Evolutionary conservation across 1,140 invertebrate genomes (phyloP).

Genomic region (Drosophila trapezifrons): DNA sequence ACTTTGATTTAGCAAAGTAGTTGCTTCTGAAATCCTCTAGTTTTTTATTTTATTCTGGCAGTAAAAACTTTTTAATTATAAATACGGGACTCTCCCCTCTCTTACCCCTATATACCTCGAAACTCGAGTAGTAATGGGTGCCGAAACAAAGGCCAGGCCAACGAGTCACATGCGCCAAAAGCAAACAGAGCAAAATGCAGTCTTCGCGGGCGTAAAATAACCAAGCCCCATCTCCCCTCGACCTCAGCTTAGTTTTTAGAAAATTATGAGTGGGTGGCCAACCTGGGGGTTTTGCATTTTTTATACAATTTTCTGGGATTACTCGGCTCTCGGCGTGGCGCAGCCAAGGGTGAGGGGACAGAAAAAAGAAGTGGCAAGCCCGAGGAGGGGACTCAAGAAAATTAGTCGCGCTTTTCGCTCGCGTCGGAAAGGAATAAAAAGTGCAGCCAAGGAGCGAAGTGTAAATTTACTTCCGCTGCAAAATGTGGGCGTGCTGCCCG

Average conservation of each 20-base stretch:
- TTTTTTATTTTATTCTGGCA: too few species aligned
- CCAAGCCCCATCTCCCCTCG: slow-evolving; percentile 9
- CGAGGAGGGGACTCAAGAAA: slow-evolving; percentile 61
- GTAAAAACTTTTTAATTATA: too few species aligned
- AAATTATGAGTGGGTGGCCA: slow-evolving; percentile 58
- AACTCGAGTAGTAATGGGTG: neutral
- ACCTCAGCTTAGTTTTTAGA: slow-evolving; percentile 52
- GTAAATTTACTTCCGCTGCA: slow-evolving; percentile 78
- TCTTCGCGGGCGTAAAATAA: slow-evolving; percentile 42
- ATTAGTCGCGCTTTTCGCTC: slow-evolving; percentile 72
- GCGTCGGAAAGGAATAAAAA: slow-evolving; percentile 78
- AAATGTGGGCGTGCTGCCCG: slow-evolving; percentile 57
- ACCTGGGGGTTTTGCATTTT: slow-evolving; percentile 49
- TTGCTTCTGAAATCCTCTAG: too few species aligned
- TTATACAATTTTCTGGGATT: slow-evolving; percentile 66
- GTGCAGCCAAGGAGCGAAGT: slow-evolving; percentile 62
- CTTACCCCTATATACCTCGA: neutral
- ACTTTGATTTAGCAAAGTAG: too few species aligned
- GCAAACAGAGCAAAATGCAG: slow-evolving; percentile 62
- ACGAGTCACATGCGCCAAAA: slow-evolving; percentile 59
- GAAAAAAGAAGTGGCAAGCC: slow-evolving; percentile 3
- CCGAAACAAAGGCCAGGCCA: slow-evolving; percentile 54
- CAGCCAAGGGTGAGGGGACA: neutral
- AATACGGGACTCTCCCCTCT: too few species aligned
- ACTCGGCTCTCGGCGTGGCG: slow-evolving; percentile 38